Evolutionary conservation across 2,888 invertebrate species (phyloP).

Genomic region (Polyommatus icarus): DNA sequence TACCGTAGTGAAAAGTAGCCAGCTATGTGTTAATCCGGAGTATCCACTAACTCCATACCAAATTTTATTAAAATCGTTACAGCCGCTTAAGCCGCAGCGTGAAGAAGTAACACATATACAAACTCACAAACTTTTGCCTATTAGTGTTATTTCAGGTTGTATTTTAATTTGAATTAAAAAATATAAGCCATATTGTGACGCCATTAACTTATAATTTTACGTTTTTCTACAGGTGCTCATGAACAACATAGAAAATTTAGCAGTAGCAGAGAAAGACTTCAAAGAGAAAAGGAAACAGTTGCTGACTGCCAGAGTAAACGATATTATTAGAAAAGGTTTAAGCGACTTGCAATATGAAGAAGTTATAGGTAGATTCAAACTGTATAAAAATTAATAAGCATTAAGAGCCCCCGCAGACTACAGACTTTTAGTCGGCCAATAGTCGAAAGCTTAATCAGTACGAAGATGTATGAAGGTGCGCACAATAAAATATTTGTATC

Average conservation of each 20-base stretch:
- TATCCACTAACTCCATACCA: no score
- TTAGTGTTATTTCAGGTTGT: constrained; percentile 54
- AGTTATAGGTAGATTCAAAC: constrained; percentile 47
- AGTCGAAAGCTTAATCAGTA: no score
- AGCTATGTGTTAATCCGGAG: no score
- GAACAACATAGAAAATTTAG: constrained; percentile 66
- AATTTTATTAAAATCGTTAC: no score
- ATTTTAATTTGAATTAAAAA: constrained; percentile 40
- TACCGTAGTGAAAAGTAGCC: no score
- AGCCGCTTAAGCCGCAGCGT: no score
- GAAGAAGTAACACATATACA: no score
- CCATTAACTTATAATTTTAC: not conserved
- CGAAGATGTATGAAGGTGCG: no score
- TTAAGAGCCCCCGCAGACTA: no score
- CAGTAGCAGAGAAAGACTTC: constrained; percentile 66
- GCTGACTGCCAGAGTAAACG: constrained; percentile 62
- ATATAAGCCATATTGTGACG: not conserved
- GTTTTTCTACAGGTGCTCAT: not conserved
- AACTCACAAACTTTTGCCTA: no score
- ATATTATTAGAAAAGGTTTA: constrained; percentile 62
- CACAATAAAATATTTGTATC: no score
- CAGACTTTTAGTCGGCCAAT: no score
- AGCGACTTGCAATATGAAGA: constrained; percentile 64
- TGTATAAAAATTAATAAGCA: constrained; percentile 33
- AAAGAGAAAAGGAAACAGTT: constrained; percentile 57